phyloP scores from a whole-genome alignment of 1,140 invertebrate genomes.

The Magallana gigas region DNA sequence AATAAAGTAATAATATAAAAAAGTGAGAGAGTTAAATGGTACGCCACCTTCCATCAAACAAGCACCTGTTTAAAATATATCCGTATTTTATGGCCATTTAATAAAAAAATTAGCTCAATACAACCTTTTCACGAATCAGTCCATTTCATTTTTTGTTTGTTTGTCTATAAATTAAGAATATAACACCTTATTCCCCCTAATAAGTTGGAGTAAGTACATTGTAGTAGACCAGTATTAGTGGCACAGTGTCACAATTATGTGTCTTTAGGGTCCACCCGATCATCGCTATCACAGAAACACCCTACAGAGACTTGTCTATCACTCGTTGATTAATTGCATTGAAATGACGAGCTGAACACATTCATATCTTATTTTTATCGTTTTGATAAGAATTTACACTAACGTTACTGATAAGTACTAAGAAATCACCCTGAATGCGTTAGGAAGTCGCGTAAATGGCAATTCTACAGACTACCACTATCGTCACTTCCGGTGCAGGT shows the following conservation, averaged over 20 bases:
- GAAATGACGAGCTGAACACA: not conserved
- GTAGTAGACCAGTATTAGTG: too few relatives aligned
- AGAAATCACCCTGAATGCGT: not conserved
- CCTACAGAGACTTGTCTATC: not conserved
- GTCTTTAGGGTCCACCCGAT: too few relatives aligned
- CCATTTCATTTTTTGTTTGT: not conserved
- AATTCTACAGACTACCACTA: not conserved
- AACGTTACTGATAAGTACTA: not conserved
- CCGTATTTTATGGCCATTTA: not conserved
- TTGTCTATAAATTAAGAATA: too few relatives aligned
- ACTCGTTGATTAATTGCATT: not conserved
- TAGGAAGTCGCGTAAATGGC: not conserved
- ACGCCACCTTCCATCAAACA: not conserved
- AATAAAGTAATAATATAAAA: conserved; percentile 19
- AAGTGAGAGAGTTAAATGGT: not conserved
- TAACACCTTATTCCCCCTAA: too few relatives aligned
- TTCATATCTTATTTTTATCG: not conserved
- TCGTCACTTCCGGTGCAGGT: not conserved
- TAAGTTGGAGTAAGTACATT: too few relatives aligned
- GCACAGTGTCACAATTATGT: too few relatives aligned
- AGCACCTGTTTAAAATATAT: too few relatives aligned
- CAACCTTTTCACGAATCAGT: not conserved
- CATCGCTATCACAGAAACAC: too few relatives aligned
- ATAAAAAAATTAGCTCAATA: not conserved
- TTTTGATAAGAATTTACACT: conserved; percentile 16